Evolutionary conservation across 1,140 invertebrate genomes (phyloP).

Genomic region (Cydia fagiglandana): DNA sequence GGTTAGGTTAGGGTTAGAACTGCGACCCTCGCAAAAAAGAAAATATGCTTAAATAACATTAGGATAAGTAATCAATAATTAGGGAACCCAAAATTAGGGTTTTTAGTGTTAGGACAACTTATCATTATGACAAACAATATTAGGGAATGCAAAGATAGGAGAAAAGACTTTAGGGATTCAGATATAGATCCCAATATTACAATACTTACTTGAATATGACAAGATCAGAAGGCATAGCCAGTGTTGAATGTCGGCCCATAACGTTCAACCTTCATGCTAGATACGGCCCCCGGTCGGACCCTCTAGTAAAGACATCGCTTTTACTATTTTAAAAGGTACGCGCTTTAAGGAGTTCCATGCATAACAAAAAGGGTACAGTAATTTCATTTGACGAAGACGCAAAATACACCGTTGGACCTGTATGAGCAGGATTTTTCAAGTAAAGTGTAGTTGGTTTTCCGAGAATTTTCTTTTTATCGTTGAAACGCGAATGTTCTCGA

Average conservation of each 20-base stretch:
- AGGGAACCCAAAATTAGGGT: too few relatives aligned
- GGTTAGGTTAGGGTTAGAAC: too few relatives aligned
- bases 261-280: neutral
- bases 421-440: neutral
- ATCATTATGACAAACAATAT: too few relatives aligned
- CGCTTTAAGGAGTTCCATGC: conserved; percentile 13
- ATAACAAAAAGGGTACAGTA: conserved; percentile 31
- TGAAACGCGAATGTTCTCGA: too few relatives aligned
- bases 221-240: neutral
- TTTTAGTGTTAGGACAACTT: too few relatives aligned
- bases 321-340: conserved; percentile 23
- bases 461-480: neutral
- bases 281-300: neutral
- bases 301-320: conserved; percentile 10
- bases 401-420: conserved; percentile 4
- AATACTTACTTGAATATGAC: neutral
- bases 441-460: neutral
- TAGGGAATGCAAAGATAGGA: too few relatives aligned
- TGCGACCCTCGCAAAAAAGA: too few relatives aligned
- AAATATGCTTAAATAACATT: too few relatives aligned
- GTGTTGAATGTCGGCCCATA: neutral
- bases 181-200: too few relatives aligned
- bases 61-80: too few relatives aligned
- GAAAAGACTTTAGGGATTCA: too few relatives aligned
- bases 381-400: conserved; percentile 25